Conservation (phyloP, 2,113 vertebrate species). For the Nipponia nippon region DNA sequence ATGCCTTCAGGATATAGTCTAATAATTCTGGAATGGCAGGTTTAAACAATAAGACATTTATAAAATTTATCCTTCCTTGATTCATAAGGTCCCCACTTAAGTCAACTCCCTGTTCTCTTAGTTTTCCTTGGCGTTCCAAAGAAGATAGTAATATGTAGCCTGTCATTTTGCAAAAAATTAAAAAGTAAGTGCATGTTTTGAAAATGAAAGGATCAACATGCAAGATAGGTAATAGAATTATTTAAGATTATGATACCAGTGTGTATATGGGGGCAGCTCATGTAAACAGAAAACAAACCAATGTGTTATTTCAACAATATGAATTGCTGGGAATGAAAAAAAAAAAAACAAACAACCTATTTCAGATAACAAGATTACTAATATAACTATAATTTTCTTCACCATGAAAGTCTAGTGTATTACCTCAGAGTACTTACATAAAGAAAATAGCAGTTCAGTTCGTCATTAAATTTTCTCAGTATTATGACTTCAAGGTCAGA, state of each 20-base stretch:
- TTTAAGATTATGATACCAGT: background rate
- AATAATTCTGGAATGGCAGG: background rate
- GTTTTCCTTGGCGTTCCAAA: background rate
- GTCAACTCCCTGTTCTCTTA: background rate
- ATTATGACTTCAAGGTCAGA: background rate
- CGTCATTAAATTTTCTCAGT: background rate
- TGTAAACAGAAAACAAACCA: background rate
- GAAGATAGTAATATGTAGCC: background rate
- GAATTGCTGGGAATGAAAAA: background rate
- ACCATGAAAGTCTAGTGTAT: background rate
- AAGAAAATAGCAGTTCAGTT: background rate
- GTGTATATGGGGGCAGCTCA: background rate
- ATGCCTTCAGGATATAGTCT: background rate
- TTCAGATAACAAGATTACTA: background rate
- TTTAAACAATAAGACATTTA: background rate
- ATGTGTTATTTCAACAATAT: background rate
- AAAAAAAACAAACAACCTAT: background rate
- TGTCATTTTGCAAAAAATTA: background rate
- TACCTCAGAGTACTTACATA: background rate
- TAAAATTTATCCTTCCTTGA: background rate
- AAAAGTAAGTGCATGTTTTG: background rate
- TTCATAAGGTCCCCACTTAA: background rate
- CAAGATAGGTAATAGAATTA: background rate
- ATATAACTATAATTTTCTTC: background rate
- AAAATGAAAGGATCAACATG: background rate